Percentiles rank a stretch among this genome's conserved stretches.
These are phyloP conservation scores for Pycnonotus jocosus DNA, from an alignment of 2,113 vertebrate genomes.

Conservation along the genomic window DNA sequence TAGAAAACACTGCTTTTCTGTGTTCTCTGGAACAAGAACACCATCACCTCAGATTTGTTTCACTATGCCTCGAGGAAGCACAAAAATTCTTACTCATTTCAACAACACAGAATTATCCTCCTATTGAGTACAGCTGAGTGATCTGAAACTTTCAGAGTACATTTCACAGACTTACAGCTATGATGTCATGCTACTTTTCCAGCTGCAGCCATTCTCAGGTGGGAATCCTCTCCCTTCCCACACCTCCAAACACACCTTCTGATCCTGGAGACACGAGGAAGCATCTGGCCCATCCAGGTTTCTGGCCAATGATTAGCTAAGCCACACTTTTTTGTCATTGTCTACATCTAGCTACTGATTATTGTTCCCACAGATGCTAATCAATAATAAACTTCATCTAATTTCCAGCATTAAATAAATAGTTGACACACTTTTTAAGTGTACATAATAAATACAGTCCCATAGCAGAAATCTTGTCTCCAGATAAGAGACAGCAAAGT, in stretches of 20 bases:
- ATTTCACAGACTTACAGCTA: background rate
- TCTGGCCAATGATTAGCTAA: background rate
- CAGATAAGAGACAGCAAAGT: background rate
- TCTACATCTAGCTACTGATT: background rate
- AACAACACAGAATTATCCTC: background rate
- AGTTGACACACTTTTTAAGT: background rate
- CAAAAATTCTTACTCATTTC: background rate
- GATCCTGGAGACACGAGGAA: background rate
- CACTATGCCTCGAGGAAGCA: rapidly evolving
- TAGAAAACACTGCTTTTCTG: background rate
- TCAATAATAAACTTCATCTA: background rate
- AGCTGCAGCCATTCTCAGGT: background rate
- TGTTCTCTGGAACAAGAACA: background rate
- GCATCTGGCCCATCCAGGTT: background rate
- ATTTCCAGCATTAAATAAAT: background rate
- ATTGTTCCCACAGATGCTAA: background rate
- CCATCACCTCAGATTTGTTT: background rate
- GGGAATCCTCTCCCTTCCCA: background rate
- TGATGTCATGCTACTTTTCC: rapidly evolving
- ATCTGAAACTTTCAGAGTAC: background rate
- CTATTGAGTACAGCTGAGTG: background rate
- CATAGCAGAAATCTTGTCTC: background rate
- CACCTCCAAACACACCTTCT: background rate
- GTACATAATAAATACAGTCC: background rate
- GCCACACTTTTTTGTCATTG: background rate